Percentiles rank a stretch among this genome's conserved stretches.
Evolutionary conservation across 2,113 vertebrate genomes (phyloP).

Genomic region (Mastomys coucha): DNA sequence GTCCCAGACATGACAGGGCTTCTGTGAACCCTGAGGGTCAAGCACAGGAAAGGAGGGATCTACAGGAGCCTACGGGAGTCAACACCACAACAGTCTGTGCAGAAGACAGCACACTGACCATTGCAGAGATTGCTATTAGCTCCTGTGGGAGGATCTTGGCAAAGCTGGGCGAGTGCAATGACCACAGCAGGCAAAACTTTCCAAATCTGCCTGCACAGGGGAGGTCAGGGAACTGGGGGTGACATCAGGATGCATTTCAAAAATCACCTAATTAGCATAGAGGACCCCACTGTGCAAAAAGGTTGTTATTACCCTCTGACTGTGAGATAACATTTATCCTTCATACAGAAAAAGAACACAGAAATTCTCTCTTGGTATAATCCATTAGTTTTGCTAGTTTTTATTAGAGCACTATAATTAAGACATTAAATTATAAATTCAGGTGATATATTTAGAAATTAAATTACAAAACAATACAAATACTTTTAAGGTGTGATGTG

Average conservation of each 20-base stretch:
- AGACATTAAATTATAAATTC: slow-evolving; percentile 88
- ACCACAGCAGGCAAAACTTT: neutral
- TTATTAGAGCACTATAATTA: slow-evolving; percentile 85
- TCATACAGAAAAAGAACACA: slow-evolving; percentile 86
- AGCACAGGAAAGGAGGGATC: too few species aligned
- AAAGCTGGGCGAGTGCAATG: neutral
- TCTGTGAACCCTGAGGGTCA: neutral
- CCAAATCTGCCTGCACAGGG: neutral
- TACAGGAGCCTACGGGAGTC: neutral
- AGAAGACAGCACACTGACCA: neutral
- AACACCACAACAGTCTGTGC: neutral
- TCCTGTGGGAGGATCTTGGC: neutral
- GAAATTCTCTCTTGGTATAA: slow-evolving; percentile 85
- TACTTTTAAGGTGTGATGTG: slow-evolving; percentile 85
- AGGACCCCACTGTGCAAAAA: slow-evolving; percentile 94
- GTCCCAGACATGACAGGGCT: neutral
- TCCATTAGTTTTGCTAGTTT: slow-evolving; percentile 83
- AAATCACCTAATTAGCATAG: slow-evolving; percentile 87
- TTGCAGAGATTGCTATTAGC: neutral
- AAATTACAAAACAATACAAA: slow-evolving; percentile 85
- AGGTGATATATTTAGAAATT: slow-evolving; percentile 84
- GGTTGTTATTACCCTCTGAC: slow-evolving; percentile 90
- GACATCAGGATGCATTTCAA: slow-evolving; percentile 85
- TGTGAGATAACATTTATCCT: slow-evolving; percentile 87
- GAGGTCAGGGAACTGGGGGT: slow-evolving; percentile 10